Conservation (phyloP, 2,113 vertebrate genomes). For the Chaetura pelagica region DNA sequence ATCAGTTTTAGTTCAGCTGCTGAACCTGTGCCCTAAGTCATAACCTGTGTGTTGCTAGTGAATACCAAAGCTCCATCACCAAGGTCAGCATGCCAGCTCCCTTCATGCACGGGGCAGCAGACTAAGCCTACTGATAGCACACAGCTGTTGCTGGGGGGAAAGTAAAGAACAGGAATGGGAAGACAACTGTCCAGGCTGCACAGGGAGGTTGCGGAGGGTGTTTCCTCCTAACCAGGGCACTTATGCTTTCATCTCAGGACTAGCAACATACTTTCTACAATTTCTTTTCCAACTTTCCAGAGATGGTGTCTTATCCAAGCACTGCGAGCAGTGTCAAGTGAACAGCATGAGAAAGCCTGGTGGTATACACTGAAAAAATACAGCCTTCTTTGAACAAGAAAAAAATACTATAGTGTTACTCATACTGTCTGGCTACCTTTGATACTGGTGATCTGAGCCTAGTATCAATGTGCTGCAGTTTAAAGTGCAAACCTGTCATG, state of each 20-base stretch:
- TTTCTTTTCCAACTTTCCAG: not conserved
- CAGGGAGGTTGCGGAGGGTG: not conserved
- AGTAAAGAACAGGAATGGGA: not conserved
- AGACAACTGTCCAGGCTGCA: not conserved
- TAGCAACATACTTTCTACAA: not conserved
- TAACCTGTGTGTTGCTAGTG: not conserved
- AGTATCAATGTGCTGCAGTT: not conserved
- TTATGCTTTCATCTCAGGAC: not conserved
- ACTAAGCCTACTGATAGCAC: not conserved
- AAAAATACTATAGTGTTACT: not conserved
- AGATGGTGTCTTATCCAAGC: not conserved
- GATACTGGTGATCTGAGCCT: not conserved
- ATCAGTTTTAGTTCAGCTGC: not conserved
- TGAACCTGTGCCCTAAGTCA: not conserved
- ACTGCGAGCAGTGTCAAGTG: not conserved
- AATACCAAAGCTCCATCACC: not conserved
- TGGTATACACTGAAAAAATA: not conserved
- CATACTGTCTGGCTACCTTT: not conserved
- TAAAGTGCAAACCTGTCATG: not conserved
- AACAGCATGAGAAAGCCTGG: not conserved
- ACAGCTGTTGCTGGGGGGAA: not conserved
- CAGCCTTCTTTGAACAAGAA: not conserved
- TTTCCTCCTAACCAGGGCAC: not conserved
- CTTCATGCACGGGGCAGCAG: not conserved
- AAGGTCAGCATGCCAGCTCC: not conserved